A percentile compares a stretch with the other conserved stretches of the same genome.
Evolutionary conservation across 2,113 vertebrate genomes (phyloP).

Genomic region (Pristiophorus japonicus): DNA sequence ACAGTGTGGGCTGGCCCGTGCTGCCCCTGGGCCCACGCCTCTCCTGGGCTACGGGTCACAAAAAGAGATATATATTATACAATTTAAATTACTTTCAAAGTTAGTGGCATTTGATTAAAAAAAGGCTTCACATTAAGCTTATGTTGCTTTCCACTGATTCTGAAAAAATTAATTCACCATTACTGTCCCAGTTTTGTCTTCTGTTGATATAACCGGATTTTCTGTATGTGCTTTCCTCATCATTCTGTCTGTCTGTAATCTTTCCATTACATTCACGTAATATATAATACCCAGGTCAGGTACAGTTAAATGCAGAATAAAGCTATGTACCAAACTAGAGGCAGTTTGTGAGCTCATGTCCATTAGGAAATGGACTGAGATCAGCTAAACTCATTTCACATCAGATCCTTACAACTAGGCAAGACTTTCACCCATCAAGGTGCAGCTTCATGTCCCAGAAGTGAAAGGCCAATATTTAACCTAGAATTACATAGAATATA

Average conservation of each 20-base stretch:
- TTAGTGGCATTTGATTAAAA: background rate
- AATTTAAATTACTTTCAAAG: constrained; percentile 1
- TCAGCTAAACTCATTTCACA: background rate
- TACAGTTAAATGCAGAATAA: background rate
- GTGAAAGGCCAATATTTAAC: background rate
- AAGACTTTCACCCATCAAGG: background rate
- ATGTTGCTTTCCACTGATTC: constrained; percentile 32
- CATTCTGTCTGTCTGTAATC: too few relatives aligned
- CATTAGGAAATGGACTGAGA: background rate
- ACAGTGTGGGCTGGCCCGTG: too few relatives aligned
- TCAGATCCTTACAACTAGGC: background rate
- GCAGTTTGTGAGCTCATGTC: background rate
- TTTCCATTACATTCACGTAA: too few relatives aligned
- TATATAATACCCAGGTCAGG: background rate
- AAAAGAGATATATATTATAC: background rate
- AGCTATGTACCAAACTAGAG: background rate
- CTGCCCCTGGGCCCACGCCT: too few relatives aligned
- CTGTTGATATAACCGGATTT: too few relatives aligned
- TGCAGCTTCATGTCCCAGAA: background rate
- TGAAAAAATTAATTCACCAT: too few relatives aligned
- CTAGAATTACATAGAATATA: background rate
- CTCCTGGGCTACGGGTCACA: background rate
- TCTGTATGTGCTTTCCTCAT: background rate
- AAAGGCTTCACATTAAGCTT: background rate
- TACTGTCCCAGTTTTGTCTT: too few relatives aligned